Evolutionary conservation across 2,888 invertebrate species (phyloP), one percentile per base, ranked within the genome.

Genomic region (Melieria crassipennis): DNA sequence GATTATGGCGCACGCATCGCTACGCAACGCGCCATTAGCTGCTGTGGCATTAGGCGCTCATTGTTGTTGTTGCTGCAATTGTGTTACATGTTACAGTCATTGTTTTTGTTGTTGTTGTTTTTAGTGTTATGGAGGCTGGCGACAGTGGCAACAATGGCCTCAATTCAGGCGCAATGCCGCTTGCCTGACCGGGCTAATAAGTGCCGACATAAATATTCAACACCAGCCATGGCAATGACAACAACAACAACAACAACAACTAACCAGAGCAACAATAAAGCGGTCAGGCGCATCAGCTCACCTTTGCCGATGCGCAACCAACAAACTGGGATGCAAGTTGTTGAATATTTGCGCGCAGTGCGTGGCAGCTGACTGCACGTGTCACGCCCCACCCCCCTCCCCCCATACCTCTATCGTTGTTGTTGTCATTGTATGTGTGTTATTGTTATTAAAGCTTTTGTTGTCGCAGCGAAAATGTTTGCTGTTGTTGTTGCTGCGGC

Each of bases 21-120:
- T 13, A 55, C 45, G 55, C n/a, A 63, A 42, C 42, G 52, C 52
- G n/a, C 13, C 52, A 52, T 52, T 52, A 52, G n/a, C 52, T 52
- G n/a, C 11, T 52, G 11, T 13, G 13, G 52, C 4, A 11, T 52
- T 52, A 52, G 11, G 11, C 6, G 13, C 10, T 4, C 10, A 13
- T 13, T 52, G 13, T 13, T 52, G 30, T 52, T 52, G 52, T 13
- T 9, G 10, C 52, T 9, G 13, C 52, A 52, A 52, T 30, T 30
- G 13, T 13, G 11, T 52, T 52, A 52, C 7, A 52, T 52, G 10
- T 9, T 5, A 1, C 11, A 11, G 13, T 16, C 16, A 16, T 16
- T 52, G 52, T 52, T 52, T 4, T 10, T 52, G 52, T 52, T 10
- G 11, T 50, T 9, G 9, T 50, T 50, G 11, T 50, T 50, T 9